Percentiles rank a stretch among this genome's conserved stretches.
Conservation (phyloP, 1,140 invertebrate genomes). For the Eciton burchellii region DNA sequence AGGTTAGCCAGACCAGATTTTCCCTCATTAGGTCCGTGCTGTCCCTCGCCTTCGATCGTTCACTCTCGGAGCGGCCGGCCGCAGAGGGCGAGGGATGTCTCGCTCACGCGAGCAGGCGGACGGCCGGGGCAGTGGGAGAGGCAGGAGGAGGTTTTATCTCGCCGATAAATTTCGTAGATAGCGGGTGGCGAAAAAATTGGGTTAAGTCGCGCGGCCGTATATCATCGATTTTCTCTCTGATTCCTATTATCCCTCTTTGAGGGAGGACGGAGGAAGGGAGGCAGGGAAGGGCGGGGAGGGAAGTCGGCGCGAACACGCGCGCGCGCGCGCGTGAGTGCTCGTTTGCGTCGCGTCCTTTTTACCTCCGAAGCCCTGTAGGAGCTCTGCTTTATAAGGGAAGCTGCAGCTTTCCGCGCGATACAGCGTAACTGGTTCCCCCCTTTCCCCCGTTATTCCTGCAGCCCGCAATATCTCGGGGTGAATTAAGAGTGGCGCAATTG, state of each 20-base stretch:
- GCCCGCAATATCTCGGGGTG: constrained; percentile 42
- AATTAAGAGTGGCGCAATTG: constrained; percentile 49
- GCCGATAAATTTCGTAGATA: constrained; percentile 76
- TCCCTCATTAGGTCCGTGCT: constrained; percentile 51
- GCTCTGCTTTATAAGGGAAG: constrained; percentile 17
- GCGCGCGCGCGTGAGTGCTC: too few species aligned
- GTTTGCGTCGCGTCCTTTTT: constrained; percentile 3
- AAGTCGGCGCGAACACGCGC: too few species aligned
- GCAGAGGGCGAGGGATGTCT: constrained; percentile 18
- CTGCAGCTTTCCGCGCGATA: constrained; percentile 23
- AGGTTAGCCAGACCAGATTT: constrained; percentile 61
- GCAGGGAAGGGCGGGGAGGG: too few species aligned
- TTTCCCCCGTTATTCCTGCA: too few species aligned
- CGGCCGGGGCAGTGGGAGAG: too few species aligned
- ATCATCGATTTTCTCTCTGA: constrained; percentile 74
- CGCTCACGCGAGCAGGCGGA: background rate
- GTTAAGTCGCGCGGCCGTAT: constrained; percentile 74
- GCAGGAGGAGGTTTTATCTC: constrained; percentile 75
- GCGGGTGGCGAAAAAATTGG: constrained; percentile 78
- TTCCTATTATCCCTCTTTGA: constrained; percentile 21
- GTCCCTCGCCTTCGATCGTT: constrained; percentile 40
- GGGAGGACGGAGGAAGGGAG: too few species aligned
- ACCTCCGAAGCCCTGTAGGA: background rate
- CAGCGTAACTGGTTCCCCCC: background rate
- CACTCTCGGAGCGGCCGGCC: constrained; percentile 41